phyloP scores from a whole-genome alignment of 1,140 invertebrate species.

The Mactra quadrangularis region DNA sequence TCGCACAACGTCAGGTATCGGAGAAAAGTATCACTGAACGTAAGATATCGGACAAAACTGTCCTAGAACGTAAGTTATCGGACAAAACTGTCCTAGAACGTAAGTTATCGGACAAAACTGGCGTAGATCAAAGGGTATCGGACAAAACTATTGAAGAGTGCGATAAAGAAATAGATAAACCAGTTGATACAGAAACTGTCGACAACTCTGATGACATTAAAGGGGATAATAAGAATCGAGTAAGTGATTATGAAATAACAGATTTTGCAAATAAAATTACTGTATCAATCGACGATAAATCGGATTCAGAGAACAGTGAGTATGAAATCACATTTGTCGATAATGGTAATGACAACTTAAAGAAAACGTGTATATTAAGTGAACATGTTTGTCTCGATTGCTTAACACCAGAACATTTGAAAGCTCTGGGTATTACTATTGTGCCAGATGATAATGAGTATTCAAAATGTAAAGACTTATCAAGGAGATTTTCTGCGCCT shows the following conservation, averaged over 20 bases:
- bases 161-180: background rate
- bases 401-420: constrained; percentile 33
- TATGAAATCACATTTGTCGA: constrained; percentile 6
- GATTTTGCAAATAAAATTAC: background rate
- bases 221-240: background rate
- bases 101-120: background rate
- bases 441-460: background rate
- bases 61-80: too few species aligned
- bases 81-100: background rate
- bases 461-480: background rate
- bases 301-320: background rate
- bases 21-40: background rate
- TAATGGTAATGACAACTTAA: background rate
- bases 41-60: too few species aligned
- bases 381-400: constrained; percentile 17
- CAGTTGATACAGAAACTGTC: background rate
- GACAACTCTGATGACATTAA: background rate
- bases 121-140: background rate
- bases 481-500: background rate
- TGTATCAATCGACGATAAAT: background rate
- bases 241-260: background rate
- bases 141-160: background rate
- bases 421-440: constrained; percentile 2
- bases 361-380: background rate
- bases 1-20: background rate